Conservation (phyloP, 2,888 invertebrate genomes). For the Conops quadrifasciatus region DNA sequence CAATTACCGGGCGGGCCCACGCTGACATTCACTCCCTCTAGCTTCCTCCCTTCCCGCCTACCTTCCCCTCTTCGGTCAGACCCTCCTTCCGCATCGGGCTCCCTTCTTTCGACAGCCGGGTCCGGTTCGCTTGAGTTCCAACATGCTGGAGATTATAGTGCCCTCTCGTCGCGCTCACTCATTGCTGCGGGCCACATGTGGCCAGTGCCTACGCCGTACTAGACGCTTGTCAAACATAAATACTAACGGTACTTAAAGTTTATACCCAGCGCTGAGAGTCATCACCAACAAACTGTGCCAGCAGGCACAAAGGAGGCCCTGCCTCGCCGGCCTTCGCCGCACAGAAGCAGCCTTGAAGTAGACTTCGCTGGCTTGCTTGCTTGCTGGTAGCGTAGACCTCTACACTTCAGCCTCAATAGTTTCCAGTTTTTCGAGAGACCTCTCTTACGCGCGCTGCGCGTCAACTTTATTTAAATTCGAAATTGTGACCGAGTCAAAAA, state of each 20-base stretch:
- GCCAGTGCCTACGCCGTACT: slow-evolving; percentile 4
- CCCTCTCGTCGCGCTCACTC: background rate
- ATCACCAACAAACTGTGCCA: slow-evolving; percentile 7
- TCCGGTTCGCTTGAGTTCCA: background rate
- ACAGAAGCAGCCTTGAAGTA: background rate
- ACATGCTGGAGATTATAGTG: too few relatives aligned
- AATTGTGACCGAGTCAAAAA: slow-evolving; percentile 12
- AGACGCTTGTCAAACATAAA: slow-evolving; percentile 25
- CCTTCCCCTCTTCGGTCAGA: too few relatives aligned
- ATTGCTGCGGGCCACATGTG: slow-evolving; percentile 25
- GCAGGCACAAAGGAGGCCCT: background rate
- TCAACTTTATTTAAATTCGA: slow-evolving; percentile 31
- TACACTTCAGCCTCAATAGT: slow-evolving; percentile 11
- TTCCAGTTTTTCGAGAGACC: slow-evolving; percentile 17
- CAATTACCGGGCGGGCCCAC: background rate
- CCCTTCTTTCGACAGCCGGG: background rate
- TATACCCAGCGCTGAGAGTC: background rate
- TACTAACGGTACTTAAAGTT: slow-evolving; percentile 18
- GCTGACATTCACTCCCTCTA: background rate
- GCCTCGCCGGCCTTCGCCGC: background rate
- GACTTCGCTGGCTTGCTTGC: background rate
- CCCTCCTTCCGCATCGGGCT: background rate
- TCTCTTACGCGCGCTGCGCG: background rate
- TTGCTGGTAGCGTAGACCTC: background rate
- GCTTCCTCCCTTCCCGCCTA: slow-evolving; percentile 3